A percentile compares a stretch with the other conserved stretches of the same genome.
phyloP scores from a whole-genome alignment of 2,113 vertebrate species.

The Toxostoma redivivum region DNA sequence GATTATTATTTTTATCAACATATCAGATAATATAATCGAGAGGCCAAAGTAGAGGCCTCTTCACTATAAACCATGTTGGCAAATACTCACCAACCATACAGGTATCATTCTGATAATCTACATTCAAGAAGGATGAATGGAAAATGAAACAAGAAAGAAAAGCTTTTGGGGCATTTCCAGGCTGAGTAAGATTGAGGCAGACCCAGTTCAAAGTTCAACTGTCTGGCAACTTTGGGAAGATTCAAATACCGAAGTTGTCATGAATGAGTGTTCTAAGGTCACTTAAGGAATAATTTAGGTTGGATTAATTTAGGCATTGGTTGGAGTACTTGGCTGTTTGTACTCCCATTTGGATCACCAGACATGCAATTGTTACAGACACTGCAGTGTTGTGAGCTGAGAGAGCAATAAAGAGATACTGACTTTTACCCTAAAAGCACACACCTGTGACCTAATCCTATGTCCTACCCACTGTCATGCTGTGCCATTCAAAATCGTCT shows the following conservation, averaged over 20 bases:
- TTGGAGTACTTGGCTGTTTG: not conserved
- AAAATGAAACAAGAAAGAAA: not conserved
- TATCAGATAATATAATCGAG: not conserved
- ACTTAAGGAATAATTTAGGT: not conserved
- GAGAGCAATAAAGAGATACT: not conserved
- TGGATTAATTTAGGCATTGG: not conserved
- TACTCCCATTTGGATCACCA: not conserved
- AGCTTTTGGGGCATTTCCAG: not conserved
- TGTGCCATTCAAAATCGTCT: not conserved
- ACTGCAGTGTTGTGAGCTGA: not conserved
- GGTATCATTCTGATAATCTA: not conserved
- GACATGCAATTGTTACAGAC: not conserved
- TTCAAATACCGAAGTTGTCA: accelerated
- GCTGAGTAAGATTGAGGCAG: not conserved
- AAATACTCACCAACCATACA: not conserved
- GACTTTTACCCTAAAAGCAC: not conserved
- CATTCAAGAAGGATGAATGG: not conserved
- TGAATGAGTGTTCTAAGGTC: not conserved
- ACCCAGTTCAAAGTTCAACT: not conserved
- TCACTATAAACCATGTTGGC: not conserved
- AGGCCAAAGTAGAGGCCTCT: not conserved
- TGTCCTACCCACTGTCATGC: not conserved
- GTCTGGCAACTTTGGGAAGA: not conserved
- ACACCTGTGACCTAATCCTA: not conserved
- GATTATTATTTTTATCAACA: not conserved